These are phyloP conservation scores for Thymelicus lineola DNA, from an alignment of 2,888 invertebrate species.

Conservation along the genomic window DNA sequence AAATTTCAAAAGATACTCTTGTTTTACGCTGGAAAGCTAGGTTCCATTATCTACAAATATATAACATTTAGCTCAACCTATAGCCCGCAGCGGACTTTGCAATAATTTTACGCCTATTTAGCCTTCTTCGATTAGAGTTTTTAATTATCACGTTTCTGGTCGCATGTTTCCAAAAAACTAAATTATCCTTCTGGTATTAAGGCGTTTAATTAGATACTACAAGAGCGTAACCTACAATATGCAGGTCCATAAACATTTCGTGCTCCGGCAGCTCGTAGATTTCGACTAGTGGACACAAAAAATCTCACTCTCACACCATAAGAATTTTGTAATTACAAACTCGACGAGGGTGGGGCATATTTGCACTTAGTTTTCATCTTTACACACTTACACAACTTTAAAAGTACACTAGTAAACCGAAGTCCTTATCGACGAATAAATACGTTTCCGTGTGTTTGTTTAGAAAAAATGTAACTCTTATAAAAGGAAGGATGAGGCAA, in stretches of 20 bases:
- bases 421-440: constrained; percentile 69
- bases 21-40: constrained; percentile 24
- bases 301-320: constrained; percentile 69
- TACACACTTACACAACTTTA: constrained; percentile 76
- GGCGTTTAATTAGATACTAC: constrained; percentile 41
- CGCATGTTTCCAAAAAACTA: constrained; percentile 34
- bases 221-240: constrained; percentile 72
- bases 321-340: constrained; percentile 58
- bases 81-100: constrained; percentile 29
- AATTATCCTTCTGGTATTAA: constrained; percentile 32
- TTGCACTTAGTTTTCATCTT: constrained; percentile 63
- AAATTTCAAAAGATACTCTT: constrained; percentile 24
- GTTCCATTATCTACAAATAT: constrained; percentile 36
- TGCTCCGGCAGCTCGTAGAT: constrained; percentile 67
- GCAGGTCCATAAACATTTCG: constrained; percentile 72
- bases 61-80: constrained; percentile 35
- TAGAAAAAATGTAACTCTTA: constrained; percentile 59
- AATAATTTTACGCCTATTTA: constrained; percentile 39
- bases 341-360: constrained; percentile 63
- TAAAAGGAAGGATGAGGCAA: constrained; percentile 59
- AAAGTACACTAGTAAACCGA: constrained; percentile 77
- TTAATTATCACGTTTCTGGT: constrained; percentile 39
- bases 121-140: constrained; percentile 36
- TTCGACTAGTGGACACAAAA: constrained; percentile 65
- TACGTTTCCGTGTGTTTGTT: constrained; percentile 54